Evolutionary conservation across 1,140 invertebrate genomes (phyloP), one percentile per base, ranked within the genome.

Genomic region (Drosophila novamexicana): DNA sequence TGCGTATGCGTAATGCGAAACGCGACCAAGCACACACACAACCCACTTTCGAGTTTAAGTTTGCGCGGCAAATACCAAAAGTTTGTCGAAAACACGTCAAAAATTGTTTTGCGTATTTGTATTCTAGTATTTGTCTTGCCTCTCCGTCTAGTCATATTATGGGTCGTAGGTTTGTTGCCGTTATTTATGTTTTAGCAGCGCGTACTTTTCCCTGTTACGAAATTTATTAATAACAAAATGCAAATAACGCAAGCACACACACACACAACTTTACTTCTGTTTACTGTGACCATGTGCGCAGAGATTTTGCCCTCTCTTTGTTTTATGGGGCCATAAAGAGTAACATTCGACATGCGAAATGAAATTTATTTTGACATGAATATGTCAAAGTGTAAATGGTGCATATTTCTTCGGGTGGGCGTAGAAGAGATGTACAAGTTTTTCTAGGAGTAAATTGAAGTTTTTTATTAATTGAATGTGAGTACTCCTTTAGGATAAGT

Each of bases 151-250:
- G 47, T 14, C 18, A 50, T 1, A 10, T 50, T 50, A 32, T 29
- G 22, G 22, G 22, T 29, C 45, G 47, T 7, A 29, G 2, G 40
- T n/a, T 9, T 9, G 44, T 22, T 45, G 34, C 22, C 42, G 64
- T 63, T 70, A 40, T 70, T 64, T 58, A 62, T 75, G 16, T 69
- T 57, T 58, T 52, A 22, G 34, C 5, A 39, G 40, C 59, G 52
- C 32, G 52, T 64, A 72, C 67, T 62, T 56, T 65, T 44, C 59
- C 70, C 57, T 58, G 66, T 57, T 82, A 44, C 71, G 32, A 75
- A 72, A 79, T 82, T 84, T 80, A 84, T 84, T 84, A 84, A 84
- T 84, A 84, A 84, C 81, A 84, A 80, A 84, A 84, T 84, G 81
- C 77, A 84, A 84, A 84, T 80, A 84, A 71, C 57, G 64, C 49